Conservation (phyloP, 2,888 invertebrate genomes). For the Volucella zonaria region DNA sequence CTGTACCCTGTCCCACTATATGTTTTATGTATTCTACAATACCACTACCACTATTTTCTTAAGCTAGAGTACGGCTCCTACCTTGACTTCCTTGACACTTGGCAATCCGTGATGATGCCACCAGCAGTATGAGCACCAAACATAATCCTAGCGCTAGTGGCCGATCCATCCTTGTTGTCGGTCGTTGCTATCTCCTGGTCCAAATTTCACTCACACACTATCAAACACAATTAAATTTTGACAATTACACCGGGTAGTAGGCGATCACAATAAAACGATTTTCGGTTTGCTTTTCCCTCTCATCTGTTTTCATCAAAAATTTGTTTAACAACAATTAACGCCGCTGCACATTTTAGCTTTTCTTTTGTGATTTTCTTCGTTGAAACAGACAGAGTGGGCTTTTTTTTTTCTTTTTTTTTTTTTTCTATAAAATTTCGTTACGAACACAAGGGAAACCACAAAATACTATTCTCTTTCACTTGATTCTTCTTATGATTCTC, state of each 20-base stretch:
- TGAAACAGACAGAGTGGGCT: not conserved
- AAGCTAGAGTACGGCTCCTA: slow-evolving; percentile 4
- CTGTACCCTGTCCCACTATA: not conserved
- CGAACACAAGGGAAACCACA: slow-evolving; percentile 50
- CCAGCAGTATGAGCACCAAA: slow-evolving; percentile 60
- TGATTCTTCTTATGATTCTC: not conserved
- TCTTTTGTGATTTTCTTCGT: not conserved
- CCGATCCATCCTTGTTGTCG: slow-evolving; percentile 51
- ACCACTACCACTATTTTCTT: not conserved
- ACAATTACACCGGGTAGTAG: slow-evolving; percentile 10
- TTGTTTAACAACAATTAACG: slow-evolving; percentile 34
- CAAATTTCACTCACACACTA: slow-evolving; percentile 26
- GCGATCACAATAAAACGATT: slow-evolving; percentile 11
- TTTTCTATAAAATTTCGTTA: slow-evolving; percentile 14
- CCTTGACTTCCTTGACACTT: slow-evolving; percentile 73
- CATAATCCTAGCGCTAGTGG: slow-evolving; percentile 61
- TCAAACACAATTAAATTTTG: slow-evolving; percentile 7
- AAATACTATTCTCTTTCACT: slow-evolving; percentile 23
- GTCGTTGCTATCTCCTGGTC: slow-evolving; percentile 8
- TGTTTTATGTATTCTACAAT: too few relatives aligned
- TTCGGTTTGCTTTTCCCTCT: not conserved
- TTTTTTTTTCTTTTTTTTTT: slow-evolving; percentile 23
- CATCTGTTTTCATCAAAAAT: not conserved
- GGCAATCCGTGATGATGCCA: slow-evolving; percentile 63
- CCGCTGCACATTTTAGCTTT: slow-evolving; percentile 29